These are phyloP conservation scores for Sciurus carolinensis DNA, from an alignment of 2,797 vertebrate species.

Conservation along the genomic window DNA sequence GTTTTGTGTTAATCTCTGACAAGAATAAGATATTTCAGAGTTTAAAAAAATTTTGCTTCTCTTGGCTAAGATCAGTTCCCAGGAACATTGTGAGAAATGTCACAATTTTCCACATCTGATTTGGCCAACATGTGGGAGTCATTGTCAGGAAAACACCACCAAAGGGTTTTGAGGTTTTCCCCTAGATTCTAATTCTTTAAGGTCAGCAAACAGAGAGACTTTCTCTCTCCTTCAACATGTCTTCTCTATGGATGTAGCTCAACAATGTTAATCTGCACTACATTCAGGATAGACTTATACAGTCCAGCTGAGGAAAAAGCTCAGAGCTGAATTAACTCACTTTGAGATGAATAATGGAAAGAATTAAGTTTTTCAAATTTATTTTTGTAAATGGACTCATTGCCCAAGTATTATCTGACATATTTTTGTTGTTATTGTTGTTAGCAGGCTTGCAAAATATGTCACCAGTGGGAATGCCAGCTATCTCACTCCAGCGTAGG, in stretches of 20 bases:
- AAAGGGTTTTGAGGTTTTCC: conserved; percentile 60
- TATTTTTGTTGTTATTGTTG: conserved; percentile 27
- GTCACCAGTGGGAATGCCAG: not conserved
- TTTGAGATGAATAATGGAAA: not conserved
- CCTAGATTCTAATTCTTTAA: conserved; percentile 31
- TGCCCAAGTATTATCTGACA: not conserved
- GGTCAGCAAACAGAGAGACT: conserved; percentile 1
- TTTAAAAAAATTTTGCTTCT: conserved; percentile 57
- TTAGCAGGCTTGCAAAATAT: conserved; percentile 38
- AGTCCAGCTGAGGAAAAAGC: conserved; percentile 43
- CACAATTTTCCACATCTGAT: conserved; percentile 72
- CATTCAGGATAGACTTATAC: not conserved
- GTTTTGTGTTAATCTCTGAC: conserved; percentile 53
- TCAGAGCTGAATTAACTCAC: conserved; percentile 2
- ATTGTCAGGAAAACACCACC: conserved; percentile 65
- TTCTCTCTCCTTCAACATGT: not conserved
- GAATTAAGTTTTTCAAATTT: conserved; percentile 34
- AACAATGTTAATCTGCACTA: not conserved
- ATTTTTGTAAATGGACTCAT: conserved; percentile 58
- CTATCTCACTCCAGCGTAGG: conserved; percentile 5
- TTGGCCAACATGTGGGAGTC: conserved; percentile 62
- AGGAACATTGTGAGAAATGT: conserved; percentile 68
- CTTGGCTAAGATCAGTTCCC: conserved; percentile 72
- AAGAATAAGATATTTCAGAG: conserved; percentile 64
- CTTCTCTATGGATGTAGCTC: not conserved